Evolutionary conservation across 2,888 invertebrate genomes (phyloP), one percentile per base, ranked within the genome.

Genomic region (Patella ulyssiponensis): DNA sequence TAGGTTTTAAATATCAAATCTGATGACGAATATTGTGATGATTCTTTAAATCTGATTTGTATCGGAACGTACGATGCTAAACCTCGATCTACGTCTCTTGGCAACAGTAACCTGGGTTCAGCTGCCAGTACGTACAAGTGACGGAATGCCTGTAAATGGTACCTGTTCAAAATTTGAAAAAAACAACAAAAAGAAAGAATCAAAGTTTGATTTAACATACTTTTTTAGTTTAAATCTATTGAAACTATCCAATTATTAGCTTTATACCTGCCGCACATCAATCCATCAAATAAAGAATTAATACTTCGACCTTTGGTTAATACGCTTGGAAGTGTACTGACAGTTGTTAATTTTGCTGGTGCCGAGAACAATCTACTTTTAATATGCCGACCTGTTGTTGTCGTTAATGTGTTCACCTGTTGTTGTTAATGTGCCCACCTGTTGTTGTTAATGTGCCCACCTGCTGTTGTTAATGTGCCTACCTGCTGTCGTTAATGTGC

Each of bases 111-210:
- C 15, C 99, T 93, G 0, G 97, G 96, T 89, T 99, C 97, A 0
- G 96, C 95, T 0, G 99, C 98, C 82, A 99, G 91, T 0, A 98
- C 98, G 92, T 99, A 99, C 33, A 99, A 93, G 92, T 99, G 99
- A 1, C 99, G 94, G 88, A 99, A 95, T 0, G 99, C 98, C 94
- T 99, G 99, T 77, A 99, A 93, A 91, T 99, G 99, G 91, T 98
- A 98, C 84, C 97, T 97, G 9, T 44, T 44, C 1, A 44, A 44
- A 44, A 44, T 33, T 2, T 33, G 33, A 33, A 4, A 33, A 3
- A 33, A 33, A 33, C 3, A 2, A n/a, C n/a, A n/a, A n/a, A n/a
- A n/a, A n/a, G 89, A 15, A 56, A 71, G 11, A 44, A 14, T 20
- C 15, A 69, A 27, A 51, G 27, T 15, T 44, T n/a, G 15, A 17